Percentiles rank a stretch among this genome's conserved stretches.
These are phyloP conservation scores for Galeruca laticollis DNA, from an alignment of 2,888 invertebrate genomes.

Conservation along the genomic window DNA sequence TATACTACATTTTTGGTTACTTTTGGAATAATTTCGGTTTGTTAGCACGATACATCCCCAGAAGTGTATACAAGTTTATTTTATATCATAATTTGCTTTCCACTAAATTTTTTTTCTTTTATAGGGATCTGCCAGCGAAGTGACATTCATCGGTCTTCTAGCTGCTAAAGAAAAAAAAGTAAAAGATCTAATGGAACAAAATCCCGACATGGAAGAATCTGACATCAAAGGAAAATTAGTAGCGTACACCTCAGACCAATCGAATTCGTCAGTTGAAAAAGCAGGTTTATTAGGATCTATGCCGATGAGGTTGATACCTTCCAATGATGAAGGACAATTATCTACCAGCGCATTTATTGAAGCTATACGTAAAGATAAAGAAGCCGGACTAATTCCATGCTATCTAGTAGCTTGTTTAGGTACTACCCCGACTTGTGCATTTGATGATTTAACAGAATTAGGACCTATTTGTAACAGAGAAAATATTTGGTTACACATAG, in stretches of 20 bases:
- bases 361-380: conserved; percentile 82
- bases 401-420: conserved; percentile 81
- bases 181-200: conserved; percentile 69
- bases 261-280: conserved; percentile 92
- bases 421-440: conserved; percentile 85
- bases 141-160: conserved; percentile 85
- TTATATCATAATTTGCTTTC: no score
- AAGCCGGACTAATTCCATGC: conserved; percentile 87
- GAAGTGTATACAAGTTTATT: no score
- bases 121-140: conserved; percentile 91
- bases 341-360: conserved; percentile 76
- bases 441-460: conserved; percentile 89
- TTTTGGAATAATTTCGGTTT: no score
- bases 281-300: conserved; percentile 85
- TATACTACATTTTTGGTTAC: no score
- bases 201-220: conserved; percentile 75
- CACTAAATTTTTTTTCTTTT: conserved; percentile 53
- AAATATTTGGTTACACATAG: conserved; percentile 92
- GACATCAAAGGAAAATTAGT: conserved; percentile 79
- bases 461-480: conserved; percentile 84
- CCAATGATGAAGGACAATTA: conserved; percentile 77
- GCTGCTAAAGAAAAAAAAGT: conserved; percentile 82
- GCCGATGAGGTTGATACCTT: conserved; percentile 79
- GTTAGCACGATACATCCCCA: no score
- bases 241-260: conserved; percentile 88